These are phyloP conservation scores for Acleris sparsana DNA, from an alignment of 2,888 invertebrate genomes.

Conservation along the genomic window DNA sequence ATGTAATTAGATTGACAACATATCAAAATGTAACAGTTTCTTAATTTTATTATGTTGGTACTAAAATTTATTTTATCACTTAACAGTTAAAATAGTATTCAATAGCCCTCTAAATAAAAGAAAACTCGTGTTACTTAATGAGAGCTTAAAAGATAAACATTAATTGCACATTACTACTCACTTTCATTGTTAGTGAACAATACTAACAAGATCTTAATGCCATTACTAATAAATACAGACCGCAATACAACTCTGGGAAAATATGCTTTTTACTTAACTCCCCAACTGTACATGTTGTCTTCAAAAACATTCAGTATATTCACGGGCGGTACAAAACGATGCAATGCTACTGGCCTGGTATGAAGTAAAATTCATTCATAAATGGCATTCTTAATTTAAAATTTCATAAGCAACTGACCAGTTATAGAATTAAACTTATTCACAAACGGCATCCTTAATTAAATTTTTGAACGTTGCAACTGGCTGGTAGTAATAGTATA, in stretches of 20 bases:
- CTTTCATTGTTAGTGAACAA: conserved; percentile 54
- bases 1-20: conserved; percentile 36
- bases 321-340: no score
- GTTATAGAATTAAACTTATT: not conserved
- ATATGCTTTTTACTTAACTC: not conserved
- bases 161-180: conserved; percentile 40
- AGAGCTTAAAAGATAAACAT: conserved; percentile 24
- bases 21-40: conserved; percentile 17
- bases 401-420: not conserved
- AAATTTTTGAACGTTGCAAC: conserved; percentile 47
- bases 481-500: conserved; percentile 46
- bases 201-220: conserved; percentile 28
- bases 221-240: conserved; percentile 22
- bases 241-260: conserved; percentile 24
- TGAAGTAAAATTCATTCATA: no score
- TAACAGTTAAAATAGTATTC: not conserved
- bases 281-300: no score
- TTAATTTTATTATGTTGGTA: not conserved
- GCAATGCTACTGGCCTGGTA: no score
- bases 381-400: no score
- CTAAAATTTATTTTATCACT: not conserved
- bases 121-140: conserved; percentile 9
- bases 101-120: conserved; percentile 4
- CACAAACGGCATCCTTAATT: conserved; percentile 33
- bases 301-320: no score